Evolutionary conservation across 2,888 invertebrate genomes (phyloP).

Genomic region (Tricholauxania praeusta): DNA sequence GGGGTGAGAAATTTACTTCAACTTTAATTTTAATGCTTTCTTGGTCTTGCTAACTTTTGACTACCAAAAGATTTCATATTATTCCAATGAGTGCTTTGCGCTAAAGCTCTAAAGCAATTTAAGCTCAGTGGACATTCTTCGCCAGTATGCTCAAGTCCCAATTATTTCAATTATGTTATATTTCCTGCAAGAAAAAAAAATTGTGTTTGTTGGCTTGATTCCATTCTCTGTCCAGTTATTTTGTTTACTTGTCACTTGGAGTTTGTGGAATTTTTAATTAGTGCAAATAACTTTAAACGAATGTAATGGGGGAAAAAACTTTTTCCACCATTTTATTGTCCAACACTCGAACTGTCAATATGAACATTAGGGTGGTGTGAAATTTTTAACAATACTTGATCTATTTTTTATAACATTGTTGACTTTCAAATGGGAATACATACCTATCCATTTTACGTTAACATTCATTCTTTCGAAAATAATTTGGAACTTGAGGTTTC

Average conservation of each 20-base stretch:
- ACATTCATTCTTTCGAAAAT: no score
- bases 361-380: not conserved
- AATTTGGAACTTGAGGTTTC: no score
- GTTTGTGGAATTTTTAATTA: conserved; percentile 65
- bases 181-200: conserved; percentile 1
- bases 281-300: conserved; percentile 60
- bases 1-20: no score
- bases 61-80: no score
- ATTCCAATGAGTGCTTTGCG: no score
- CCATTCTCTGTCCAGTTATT: conserved; percentile 28
- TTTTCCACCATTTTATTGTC: conserved; percentile 1
- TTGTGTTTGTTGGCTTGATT: not conserved
- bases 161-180: conserved; percentile 13
- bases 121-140: no score
- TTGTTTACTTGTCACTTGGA: conserved; percentile 34
- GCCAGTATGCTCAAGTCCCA: not conserved
- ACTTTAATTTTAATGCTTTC: no score
- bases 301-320: not conserved
- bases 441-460: no score
- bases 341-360: not conserved
- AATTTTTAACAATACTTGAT: not conserved
- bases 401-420: no score
- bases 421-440: no score
- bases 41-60: no score
- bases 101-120: no score